These are phyloP conservation scores for Lipophrys pholis DNA, from an alignment of 2,113 vertebrate genomes.

Conservation along the genomic window DNA sequence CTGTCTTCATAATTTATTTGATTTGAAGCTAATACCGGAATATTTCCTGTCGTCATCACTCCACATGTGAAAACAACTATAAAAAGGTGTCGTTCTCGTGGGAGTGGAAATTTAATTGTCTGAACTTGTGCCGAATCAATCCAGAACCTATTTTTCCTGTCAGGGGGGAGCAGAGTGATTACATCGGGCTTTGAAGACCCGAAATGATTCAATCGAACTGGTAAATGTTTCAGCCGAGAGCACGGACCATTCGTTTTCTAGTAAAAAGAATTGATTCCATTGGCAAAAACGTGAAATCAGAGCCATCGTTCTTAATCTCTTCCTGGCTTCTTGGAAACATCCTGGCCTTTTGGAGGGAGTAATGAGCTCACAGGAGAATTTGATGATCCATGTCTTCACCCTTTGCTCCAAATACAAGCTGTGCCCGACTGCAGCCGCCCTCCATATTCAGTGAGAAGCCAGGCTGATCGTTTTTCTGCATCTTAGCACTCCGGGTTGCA, in stretches of 20 bases:
- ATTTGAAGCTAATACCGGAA: neutral
- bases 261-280: slow-evolving; percentile 58
- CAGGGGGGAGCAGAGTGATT: slow-evolving; percentile 30
- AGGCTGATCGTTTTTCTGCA: slow-evolving; percentile 42
- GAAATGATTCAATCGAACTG: slow-evolving; percentile 53
- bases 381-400: slow-evolving; percentile 78
- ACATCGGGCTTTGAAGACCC: slow-evolving; percentile 25
- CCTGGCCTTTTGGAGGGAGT: slow-evolving; percentile 78
- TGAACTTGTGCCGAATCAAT: slow-evolving; percentile 20
- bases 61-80: slow-evolving; percentile 1
- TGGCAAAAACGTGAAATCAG: slow-evolving; percentile 65
- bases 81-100: slow-evolving; percentile 9
- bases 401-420: slow-evolving; percentile 75
- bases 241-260: slow-evolving; percentile 42
- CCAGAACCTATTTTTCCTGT: slow-evolving; percentile 21
- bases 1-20: no score
- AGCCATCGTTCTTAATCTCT: slow-evolving; percentile 79
- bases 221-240: slow-evolving; percentile 41
- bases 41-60: neutral
- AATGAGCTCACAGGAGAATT: slow-evolving; percentile 83
- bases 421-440: slow-evolving; percentile 41
- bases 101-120: slow-evolving; percentile 25
- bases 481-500: neutral
- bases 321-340: slow-evolving; percentile 69
- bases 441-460: slow-evolving; percentile 45